phyloP scores from a whole-genome alignment of 2,888 invertebrate genomes.

The Osmoderma eremita region DNA sequence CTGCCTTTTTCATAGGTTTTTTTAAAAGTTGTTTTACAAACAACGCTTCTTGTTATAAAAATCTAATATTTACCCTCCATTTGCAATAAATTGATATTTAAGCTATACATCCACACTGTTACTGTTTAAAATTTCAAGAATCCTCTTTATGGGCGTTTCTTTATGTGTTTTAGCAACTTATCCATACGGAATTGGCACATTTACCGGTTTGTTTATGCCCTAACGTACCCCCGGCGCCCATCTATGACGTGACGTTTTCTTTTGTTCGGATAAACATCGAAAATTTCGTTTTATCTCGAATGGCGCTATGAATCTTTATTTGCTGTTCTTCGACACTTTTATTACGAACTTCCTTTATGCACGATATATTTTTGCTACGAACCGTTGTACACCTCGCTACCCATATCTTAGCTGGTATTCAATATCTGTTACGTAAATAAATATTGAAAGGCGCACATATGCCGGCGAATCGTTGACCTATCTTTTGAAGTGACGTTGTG shows the following conservation, averaged over 20 bases:
- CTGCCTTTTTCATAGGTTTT: no score
- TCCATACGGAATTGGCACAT: not conserved
- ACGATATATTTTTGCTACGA: slow-evolving; percentile 16
- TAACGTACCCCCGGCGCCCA: not conserved
- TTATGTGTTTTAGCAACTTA: not conserved
- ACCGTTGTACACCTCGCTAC: slow-evolving; percentile 14
- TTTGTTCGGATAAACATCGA: slow-evolving; percentile 14
- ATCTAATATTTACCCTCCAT: no score
- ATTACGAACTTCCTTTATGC: slow-evolving; percentile 26
- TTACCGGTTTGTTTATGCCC: not conserved
- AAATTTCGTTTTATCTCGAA: slow-evolving; percentile 29
- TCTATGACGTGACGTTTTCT: not conserved
- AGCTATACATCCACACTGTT: no score
- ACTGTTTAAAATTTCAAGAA: no score
- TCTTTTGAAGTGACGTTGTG: slow-evolving; percentile 23
- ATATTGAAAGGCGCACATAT: slow-evolving; percentile 9
- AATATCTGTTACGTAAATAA: slow-evolving; percentile 32
- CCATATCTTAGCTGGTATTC: slow-evolving; percentile 22
- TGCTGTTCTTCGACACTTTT: slow-evolving; percentile 20
- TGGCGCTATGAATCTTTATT: slow-evolving; percentile 9
- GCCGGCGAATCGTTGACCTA: slow-evolving; percentile 31
- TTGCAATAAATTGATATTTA: no score
- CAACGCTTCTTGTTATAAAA: no score
- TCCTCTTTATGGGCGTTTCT: not conserved
- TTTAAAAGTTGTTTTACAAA: no score